Evolutionary conservation across 2,797 vertebrate species (phyloP).

Genomic region (Staurois parvus): DNA sequence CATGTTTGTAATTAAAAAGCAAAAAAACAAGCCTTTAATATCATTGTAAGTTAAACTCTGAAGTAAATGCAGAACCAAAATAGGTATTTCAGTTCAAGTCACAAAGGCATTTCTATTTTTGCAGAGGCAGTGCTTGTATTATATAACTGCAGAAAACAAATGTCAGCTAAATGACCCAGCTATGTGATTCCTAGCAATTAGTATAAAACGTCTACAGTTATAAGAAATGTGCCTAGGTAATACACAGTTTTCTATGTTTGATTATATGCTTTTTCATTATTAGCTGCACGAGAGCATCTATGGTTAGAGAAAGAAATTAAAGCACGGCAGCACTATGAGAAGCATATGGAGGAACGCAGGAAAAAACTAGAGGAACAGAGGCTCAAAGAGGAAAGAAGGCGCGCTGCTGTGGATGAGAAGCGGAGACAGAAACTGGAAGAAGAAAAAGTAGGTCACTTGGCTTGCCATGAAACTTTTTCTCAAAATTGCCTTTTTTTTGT

Average conservation of each 20-base stretch:
- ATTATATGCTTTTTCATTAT: conserved; percentile 14
- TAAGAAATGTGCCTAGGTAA: not conserved
- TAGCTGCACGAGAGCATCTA: conserved; percentile 85
- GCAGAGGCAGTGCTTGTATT: conserved; percentile 1
- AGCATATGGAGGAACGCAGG: conserved; percentile 87
- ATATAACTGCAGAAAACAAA: not conserved
- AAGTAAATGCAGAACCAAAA: no score
- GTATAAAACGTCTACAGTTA: not conserved
- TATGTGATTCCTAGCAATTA: not conserved
- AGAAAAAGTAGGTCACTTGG: conserved; percentile 81
- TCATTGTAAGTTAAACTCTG: no score
- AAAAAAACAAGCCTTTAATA: no score
- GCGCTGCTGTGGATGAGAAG: conserved; percentile 92
- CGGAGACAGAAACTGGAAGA: conserved; percentile 88
- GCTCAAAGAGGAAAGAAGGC: conserved; percentile 86
- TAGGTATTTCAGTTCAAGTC: no score
- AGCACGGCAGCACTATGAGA: conserved; percentile 89
- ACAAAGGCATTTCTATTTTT: not conserved
- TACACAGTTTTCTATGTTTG: not conserved
- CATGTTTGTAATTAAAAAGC: no score
- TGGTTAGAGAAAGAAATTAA: conserved; percentile 90
- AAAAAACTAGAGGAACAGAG: conserved; percentile 90
- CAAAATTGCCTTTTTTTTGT: no score
- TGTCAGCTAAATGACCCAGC: not conserved
- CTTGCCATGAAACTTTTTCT: not conserved